Evolutionary conservation across 2,113 vertebrate species (phyloP).

Genomic region (Otolemur garnettii): DNA sequence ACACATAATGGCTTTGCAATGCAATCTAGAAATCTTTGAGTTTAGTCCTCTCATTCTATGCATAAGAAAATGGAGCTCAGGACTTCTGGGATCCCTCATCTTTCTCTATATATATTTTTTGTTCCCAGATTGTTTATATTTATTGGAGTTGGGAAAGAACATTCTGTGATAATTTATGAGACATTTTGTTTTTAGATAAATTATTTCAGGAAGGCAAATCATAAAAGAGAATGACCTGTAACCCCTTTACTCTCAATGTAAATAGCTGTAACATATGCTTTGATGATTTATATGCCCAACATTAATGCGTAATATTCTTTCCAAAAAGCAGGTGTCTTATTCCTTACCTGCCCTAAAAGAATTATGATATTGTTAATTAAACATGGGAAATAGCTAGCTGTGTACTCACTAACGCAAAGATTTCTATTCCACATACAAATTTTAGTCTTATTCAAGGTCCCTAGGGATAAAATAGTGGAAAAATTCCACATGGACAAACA

Average conservation of each 20-base stretch:
- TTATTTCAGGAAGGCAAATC: slow-evolving; percentile 25
- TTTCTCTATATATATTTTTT: background rate
- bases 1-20: fast-evolving
- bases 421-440: slow-evolving; percentile 30
- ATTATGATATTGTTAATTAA: background rate
- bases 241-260: background rate
- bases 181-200: slow-evolving; percentile 12
- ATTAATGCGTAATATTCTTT: background rate
- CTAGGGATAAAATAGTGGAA: background rate
- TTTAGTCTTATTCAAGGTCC: background rate
- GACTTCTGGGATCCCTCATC: background rate
- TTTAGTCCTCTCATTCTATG: background rate
- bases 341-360: background rate
- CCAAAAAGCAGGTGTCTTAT: background rate
- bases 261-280: background rate
- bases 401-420: background rate
- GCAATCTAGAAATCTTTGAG: background rate
- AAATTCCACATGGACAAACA: background rate
- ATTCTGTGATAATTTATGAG: background rate
- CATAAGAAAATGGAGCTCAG: background rate
- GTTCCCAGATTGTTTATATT: background rate
- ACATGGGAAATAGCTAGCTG: background rate
- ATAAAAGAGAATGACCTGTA: slow-evolving; percentile 30
- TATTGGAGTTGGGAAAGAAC: background rate
- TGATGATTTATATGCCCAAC: background rate